Percentiles rank a stretch among this genome's conserved stretches.
Conservation (phyloP, 2,888 invertebrate species). For the Noctuana brunneofusca region DNA sequence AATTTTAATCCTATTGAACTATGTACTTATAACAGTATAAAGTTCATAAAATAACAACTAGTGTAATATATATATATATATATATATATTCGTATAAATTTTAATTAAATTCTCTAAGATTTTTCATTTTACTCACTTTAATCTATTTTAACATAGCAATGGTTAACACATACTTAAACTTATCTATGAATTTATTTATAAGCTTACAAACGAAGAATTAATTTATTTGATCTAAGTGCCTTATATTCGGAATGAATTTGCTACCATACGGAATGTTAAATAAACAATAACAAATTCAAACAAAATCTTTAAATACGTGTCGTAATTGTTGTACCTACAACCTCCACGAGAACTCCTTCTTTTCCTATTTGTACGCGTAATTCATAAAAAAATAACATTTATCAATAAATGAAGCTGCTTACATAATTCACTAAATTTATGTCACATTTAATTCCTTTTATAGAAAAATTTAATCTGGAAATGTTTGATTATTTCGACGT, state of each 20-base stretch:
- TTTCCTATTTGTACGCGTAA: conserved; percentile 37
- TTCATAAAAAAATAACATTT: conserved; percentile 14
- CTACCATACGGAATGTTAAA: conserved; percentile 35
- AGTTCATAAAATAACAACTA: background rate
- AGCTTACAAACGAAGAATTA: conserved; percentile 50
- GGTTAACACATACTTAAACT: conserved; percentile 38
- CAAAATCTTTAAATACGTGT: conserved; percentile 36
- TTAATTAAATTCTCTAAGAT: background rate
- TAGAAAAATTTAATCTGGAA: background rate
- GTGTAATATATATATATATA: background rate
- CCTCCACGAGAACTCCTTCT: conserved; percentile 38
- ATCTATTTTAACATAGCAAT: conserved; percentile 38
- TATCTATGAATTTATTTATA: conserved; percentile 49
- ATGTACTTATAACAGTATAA: conserved; percentile 4
- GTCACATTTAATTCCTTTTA: background rate
- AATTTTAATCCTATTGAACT: background rate
- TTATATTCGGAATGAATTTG: conserved; percentile 45
- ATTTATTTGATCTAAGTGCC: conserved; percentile 75
- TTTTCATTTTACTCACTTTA: conserved; percentile 33
- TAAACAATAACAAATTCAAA: conserved; percentile 35
- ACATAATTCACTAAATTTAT: background rate
- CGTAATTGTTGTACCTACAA: conserved; percentile 36
- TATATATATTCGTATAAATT: background rate
- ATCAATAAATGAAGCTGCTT: conserved; percentile 11
- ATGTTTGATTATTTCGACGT: background rate